These are phyloP conservation scores for Notothenia rossii DNA, from an alignment of 2,113 vertebrate species.

Conservation along the genomic window DNA sequence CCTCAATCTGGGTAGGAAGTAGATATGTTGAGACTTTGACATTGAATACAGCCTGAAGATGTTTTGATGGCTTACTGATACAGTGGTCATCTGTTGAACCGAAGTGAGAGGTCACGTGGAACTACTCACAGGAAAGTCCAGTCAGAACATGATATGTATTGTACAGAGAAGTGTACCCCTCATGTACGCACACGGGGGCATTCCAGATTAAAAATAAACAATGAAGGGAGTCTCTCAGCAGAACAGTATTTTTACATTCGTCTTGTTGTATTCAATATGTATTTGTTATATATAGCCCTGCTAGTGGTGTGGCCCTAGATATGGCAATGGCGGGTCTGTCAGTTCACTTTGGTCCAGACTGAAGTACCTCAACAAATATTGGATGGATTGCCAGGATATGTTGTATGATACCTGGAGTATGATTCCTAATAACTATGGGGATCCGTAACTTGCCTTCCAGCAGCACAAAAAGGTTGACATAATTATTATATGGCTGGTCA, in stretches of 20 bases:
- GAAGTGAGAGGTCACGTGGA: conserved; percentile 51
- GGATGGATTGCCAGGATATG: background rate
- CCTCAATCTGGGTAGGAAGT: conserved; percentile 50
- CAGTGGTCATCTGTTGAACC: conserved; percentile 71
- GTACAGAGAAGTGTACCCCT: background rate
- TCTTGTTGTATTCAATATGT: background rate
- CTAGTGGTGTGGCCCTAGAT: background rate
- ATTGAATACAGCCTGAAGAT: conserved; percentile 76
- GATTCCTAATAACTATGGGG: background rate
- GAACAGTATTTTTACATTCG: background rate
- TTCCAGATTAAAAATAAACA: background rate
- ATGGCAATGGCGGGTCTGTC: background rate
- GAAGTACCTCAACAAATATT: background rate
- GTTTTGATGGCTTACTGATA: conserved; percentile 66
- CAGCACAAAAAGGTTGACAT: background rate
- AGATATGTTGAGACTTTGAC: conserved; percentile 73
- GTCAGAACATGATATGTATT: conserved; percentile 3
- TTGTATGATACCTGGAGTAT: background rate
- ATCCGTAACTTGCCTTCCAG: background rate
- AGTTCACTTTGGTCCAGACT: background rate
- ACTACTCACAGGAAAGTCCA: conserved; percentile 20
- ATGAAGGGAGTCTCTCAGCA: background rate
- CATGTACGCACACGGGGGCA: background rate
- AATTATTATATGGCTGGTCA: background rate
- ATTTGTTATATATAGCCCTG: background rate